Evolutionary conservation across 2,797 vertebrate genomes (phyloP), one percentile per base, ranked within the genome.

Genomic region (Anabas testudineus): DNA sequence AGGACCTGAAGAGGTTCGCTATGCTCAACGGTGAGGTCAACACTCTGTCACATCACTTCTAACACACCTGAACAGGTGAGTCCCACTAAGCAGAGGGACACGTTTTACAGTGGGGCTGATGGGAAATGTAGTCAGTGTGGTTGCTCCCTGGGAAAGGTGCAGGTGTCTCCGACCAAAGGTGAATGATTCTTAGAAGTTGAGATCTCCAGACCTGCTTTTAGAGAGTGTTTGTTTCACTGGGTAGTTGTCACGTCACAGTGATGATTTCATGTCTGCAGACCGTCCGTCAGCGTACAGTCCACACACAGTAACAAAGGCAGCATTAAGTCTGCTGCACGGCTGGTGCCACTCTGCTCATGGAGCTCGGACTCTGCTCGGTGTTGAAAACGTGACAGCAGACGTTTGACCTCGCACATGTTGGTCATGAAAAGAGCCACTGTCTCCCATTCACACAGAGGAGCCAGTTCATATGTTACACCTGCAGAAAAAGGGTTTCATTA

Each of bases 1-100:
- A 91, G 68, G 97, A 99, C 81, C 91, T 99, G 74, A 95, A 93
- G 93, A 95, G 91, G 83, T 99, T 99, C 88, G 97, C 96, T 81
- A 95, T 96, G 91, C 83, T 77, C 10, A 98, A 99, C 56, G 95
- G 98, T 99, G 93, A 95, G 96, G 66, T 28, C 7, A 47, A 21
- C 45, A 3, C 47, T 24, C 30, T 7, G 34, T 32, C 62, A 78
- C 41, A 18, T 16, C 28, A 47, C 49, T 18, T n/a, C 6, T 15
- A 19, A 14, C 37, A 37, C 30, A 26, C 16, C 52, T 48, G n/a
- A n/a, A n/a, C n/a, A n/a, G 18, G 15, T 30, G n/a, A 42, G 41
- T 14, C 5, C 0, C 2, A 9, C 30, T 37, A 0, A 39, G 10
- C 42, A 19, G 26, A 26, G 2, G 16, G 16, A 51, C 36, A 4